phyloP scores from a whole-genome alignment of 2,797 vertebrate species.

The Schizopygopsis pylzovi region DNA sequence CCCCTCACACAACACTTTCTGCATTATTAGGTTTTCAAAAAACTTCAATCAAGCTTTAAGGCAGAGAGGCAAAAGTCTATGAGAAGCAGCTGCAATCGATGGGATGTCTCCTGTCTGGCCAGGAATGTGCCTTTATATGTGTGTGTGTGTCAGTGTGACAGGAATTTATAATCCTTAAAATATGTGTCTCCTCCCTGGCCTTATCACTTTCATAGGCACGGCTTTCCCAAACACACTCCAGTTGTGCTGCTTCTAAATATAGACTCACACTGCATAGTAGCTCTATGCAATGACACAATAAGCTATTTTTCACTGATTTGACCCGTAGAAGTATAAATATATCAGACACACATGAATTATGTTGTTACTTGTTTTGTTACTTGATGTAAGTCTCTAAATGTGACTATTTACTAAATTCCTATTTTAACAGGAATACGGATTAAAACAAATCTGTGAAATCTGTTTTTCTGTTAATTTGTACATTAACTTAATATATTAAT shows the following conservation, averaged over 20 bases:
- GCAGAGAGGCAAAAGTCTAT: conserved; percentile 72
- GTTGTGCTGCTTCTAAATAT: conserved; percentile 80
- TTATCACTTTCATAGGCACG: conserved; percentile 78
- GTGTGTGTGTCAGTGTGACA: conserved; percentile 26
- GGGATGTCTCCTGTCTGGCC: conserved; percentile 75
- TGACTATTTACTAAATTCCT: not conserved
- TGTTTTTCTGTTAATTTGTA: not conserved
- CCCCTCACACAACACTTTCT: not conserved
- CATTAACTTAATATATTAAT: not conserved
- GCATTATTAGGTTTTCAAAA: not conserved
- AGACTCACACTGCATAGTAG: conserved; percentile 73
- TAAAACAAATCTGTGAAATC: conserved; percentile 51
- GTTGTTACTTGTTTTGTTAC: conserved; percentile 14
- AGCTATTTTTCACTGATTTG: conserved; percentile 71
- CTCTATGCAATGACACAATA: conserved; percentile 70
- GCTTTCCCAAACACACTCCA: conserved; percentile 77
- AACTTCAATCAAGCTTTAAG: not conserved
- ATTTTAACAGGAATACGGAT: conserved; percentile 46
- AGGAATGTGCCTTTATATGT: conserved; percentile 64
- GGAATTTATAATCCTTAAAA: conserved; percentile 79
- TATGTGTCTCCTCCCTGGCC: conserved; percentile 78
- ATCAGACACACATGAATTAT: conserved; percentile 23
- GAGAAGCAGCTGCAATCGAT: conserved; percentile 79
- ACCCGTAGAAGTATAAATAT: conserved; percentile 50
- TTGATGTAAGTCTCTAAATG: conserved; percentile 29